Evolutionary conservation across 2,888 invertebrate genomes (phyloP).

Genomic region (Ganaspis brasiliensis): DNA sequence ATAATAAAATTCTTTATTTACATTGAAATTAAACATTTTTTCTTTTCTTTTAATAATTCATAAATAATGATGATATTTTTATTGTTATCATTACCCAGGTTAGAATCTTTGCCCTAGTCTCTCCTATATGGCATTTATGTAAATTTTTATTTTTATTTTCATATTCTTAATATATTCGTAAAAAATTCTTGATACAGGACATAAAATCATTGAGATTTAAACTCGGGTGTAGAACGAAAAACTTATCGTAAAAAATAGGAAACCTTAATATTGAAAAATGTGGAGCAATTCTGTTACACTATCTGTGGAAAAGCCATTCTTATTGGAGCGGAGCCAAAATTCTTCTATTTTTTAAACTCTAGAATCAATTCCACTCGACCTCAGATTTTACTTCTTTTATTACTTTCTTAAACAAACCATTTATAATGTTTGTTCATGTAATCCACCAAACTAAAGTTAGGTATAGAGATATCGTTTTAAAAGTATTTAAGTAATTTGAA

Average conservation of each 20-base stretch:
- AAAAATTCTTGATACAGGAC: no score
- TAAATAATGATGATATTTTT: no score
- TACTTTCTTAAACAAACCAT: not conserved
- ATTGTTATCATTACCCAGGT: no score
- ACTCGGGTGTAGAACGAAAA: not conserved
- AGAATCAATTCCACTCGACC: constrained; percentile 37
- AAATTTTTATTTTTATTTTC: no score
- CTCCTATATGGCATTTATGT: no score
- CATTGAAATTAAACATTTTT: no score
- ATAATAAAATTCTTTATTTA: no score
- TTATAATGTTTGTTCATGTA: not conserved
- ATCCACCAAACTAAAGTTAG: not conserved
- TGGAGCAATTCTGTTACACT: not conserved
- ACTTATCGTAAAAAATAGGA: constrained; percentile 20
- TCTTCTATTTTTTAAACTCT: constrained; percentile 29
- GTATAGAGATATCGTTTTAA: no score
- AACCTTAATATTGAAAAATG: constrained; percentile 21
- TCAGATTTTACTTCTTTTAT: constrained; percentile 37
- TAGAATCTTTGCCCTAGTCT: no score
- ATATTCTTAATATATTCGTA: no score
- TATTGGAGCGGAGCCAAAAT: constrained; percentile 37
- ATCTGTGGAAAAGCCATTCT: not conserved
- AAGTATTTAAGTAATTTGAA: no score
- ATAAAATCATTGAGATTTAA: constrained; percentile 1
- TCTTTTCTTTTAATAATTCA: no score